Base-by-base conservation (phyloP, 2,888 invertebrate species). In the Cheilosia scutellata region DNA sequence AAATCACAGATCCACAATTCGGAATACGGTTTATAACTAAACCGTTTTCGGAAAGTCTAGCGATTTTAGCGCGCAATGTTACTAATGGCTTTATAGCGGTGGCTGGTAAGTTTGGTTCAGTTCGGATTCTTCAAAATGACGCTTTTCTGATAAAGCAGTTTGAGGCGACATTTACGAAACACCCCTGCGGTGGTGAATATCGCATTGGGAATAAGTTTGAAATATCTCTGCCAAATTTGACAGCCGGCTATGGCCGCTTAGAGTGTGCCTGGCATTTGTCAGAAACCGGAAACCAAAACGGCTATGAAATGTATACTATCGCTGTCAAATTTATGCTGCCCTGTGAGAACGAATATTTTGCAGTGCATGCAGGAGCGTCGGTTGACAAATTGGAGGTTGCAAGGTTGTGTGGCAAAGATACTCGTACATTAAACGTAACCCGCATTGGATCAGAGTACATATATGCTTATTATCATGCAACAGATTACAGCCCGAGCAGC, bases 191-290 rank as follows among this genome's bases (percentile, higher is more conserved):
- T 20, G 97, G 96, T 5, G 87, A 93, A 5, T 76, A 95, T 1
- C 87, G 84, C 0, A 87, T 92, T 7, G 89, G 89, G 0, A 90
- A 92, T 82, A 90, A 90, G 16, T 75, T 89, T 90, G 75, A 89
- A 90, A 66, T 90, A 89, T 87, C 90, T 91, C 71, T 93, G 90
- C 79, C 92, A 83, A 84, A 90, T 91, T 88, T 92, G 47, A 40
- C 70, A 0, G 13, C 37, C 0, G 60, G 75, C 11, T 88, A 89
- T 16, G 91, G 90, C 11, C 91, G 93, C 0, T 89, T 95, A 13
- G 95, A 96, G 89, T 98, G 98, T 91, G 94, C 94, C 0, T 98
- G 97, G 97, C 89, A 93, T 27, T 89, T 96, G 31, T 2, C 29
- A 11, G 20, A 49, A n/a, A 0, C 2, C 9, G 1, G 1, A 4